Evolutionary conservation across 1,140 invertebrate genomes (phyloP).

Genomic region (Caenorhabditis tropicalis): DNA sequence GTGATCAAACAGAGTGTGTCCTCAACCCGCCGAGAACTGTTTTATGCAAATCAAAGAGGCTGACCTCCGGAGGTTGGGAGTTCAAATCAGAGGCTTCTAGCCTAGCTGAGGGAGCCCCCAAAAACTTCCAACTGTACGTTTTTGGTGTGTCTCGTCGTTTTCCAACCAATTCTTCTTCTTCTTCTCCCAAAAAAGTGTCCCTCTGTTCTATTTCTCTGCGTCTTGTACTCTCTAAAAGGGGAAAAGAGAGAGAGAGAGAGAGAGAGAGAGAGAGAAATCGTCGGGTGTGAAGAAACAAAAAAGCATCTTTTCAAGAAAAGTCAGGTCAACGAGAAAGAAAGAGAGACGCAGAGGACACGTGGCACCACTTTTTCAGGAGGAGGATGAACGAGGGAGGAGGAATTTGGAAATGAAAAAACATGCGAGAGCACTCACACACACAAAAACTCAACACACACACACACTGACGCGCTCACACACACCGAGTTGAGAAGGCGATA

Average conservation of each 20-base stretch:
- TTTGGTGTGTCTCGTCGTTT: no score
- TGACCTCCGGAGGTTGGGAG: neutral
- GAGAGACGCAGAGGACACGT: neutral
- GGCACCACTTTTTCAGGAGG: neutral
- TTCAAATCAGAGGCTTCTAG: neutral
- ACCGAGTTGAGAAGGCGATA: constrained; percentile 44
- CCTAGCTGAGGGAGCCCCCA: neutral
- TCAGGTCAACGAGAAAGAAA: neutral
- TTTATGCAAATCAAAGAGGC: neutral
- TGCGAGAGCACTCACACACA: neutral
- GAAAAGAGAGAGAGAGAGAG: neutral
- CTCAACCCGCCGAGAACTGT: neutral
- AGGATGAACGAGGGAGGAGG: neutral
- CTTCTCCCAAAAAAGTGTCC: no score
- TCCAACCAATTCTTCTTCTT: no score
- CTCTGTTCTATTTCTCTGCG: neutral
- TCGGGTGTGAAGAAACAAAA: neutral
- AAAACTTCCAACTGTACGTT: no score
- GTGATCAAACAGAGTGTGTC: neutral
- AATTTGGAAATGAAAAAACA: constrained; percentile 27
- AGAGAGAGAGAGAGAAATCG: no score
- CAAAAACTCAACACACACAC: constrained; percentile 25
- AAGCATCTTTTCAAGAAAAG: no score
- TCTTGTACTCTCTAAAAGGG: neutral
- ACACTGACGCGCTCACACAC: neutral